Evolutionary conservation across 2,113 vertebrate species (phyloP), one percentile per base, ranked within the genome.

Genomic region (Otocyon megalotis): DNA sequence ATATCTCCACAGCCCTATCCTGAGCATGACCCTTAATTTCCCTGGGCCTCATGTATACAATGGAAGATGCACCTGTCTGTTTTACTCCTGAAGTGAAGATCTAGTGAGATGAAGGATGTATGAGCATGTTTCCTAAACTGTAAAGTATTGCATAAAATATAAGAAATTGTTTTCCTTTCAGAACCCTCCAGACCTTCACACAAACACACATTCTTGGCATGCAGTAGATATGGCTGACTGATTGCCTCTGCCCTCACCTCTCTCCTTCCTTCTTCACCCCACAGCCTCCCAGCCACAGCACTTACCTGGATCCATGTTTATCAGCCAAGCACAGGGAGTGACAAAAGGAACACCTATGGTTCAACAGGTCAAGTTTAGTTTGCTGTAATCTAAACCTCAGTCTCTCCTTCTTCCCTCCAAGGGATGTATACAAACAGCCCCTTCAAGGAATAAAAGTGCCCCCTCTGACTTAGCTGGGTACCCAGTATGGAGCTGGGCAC

Each of bases 291-390:
- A 48, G 30, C 32, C 54, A 12, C 3, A 9, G 28, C 71, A 43
- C 90, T 96, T 76, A 95, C 90, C 93, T 91, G 88, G 72, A 15
- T 97, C 1, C 95, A 95, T 96, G 53, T 87, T 76, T 71, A 16
- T 19, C 3, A 0, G 32, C 50, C 24, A 54, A 76, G 28, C 20
- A 3, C 93, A 58, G 56, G 14, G 43, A 58, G 62, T 9, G 84
- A 90, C 58, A 11, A 17, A 30, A 63, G 30, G 48, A 79, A 82
- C 20, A 88, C 94, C 93, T 97, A 71, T n/a, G 9, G 17, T 56
- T 77, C 37, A 87, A 87, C 13, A 71, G 81, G 37, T 28, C 54
- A n/a, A 19, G 35, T 72, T 87, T 67, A 90, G 77, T 90, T 90
- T 60, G 24, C 17, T 60, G n/a, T 58, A 16, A 74, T 76, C 56